Conservation (phyloP, 2,888 invertebrate species). For the Dugesia japonica region DNA sequence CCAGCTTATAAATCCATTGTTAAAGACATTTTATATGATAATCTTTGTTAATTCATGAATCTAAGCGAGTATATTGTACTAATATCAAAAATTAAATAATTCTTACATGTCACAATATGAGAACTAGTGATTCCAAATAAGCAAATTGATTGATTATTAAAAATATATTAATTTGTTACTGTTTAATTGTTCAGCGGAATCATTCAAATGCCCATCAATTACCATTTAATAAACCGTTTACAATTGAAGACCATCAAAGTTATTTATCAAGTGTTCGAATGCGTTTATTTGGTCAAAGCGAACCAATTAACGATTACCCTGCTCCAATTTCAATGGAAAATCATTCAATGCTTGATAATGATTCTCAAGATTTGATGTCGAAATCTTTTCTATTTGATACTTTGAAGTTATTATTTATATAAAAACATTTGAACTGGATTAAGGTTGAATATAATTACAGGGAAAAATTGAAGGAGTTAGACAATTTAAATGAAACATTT, state of each 20-base stretch:
- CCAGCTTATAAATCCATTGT: no score
- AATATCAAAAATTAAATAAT: no score
- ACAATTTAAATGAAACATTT: neutral
- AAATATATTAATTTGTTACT: no score
- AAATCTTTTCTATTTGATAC: slow-evolving; percentile 7
- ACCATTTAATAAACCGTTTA: neutral
- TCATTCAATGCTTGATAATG: neutral
- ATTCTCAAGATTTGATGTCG: neutral
- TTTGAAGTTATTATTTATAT: neutral
- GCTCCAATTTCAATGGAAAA: neutral
- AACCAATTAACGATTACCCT: neutral
- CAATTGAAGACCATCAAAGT: slow-evolving; percentile 4
- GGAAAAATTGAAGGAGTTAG: neutral
- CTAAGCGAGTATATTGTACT: no score
- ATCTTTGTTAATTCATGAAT: no score
- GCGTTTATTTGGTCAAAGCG: neutral
- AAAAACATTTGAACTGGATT: neutral
- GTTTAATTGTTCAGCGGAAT: neutral
- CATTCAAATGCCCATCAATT: neutral
- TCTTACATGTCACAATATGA: no score
- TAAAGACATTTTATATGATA: no score
- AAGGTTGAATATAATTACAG: neutral
- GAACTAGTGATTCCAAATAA: no score
- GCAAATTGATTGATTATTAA: no score
- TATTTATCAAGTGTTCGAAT: neutral